Evolutionary conservation across 2,888 invertebrate species (phyloP), one percentile per base, ranked within the genome.

Genomic region (Luperina testacea): DNA sequence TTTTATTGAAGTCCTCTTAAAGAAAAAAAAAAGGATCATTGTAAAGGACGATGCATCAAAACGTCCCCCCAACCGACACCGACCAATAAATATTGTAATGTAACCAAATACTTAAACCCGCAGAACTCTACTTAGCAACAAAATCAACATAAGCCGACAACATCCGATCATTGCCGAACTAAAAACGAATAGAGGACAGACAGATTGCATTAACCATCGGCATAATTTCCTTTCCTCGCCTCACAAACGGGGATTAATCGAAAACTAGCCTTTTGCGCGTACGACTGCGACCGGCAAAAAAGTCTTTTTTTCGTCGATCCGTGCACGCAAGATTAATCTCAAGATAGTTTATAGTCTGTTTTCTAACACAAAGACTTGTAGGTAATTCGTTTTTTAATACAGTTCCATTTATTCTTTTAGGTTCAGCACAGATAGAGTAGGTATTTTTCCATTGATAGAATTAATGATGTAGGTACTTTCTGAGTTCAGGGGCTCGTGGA

Each of bases 151-250:
- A 61, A 73, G 11, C 53, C 48, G 5, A 57, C 15, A 51, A 69
- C 32, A 61, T 27, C 53, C 77, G 70, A 82, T 77, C 61, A 53
- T 61, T 42, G 6, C 53, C 65, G 70, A 83, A 15, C 17, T 63
- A 45, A 13, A 83, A 76, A 17, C 74, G 70, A 71, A 71, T 38
- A 32, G 11, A 67, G 11, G 1, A 57, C 63, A 48, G 76, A 71
- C 75, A 75, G 69, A 87, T 81, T 76, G 78, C 73, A 78, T 76
- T 78, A 24, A 57, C 51, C 70, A 82, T 84, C 72, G 20, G 53
- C 53, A 77, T 78, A 77, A 86, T 79, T 73, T 75, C 69, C 65
- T 64, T 42, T 72, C n/a, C 42, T n/a, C 24, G 7, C 20, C 17
- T 63, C n/a, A 69, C 72, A 73, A 82, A 82, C 68, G 27, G 17